Evolutionary conservation across 1,140 invertebrate genomes (phyloP).

Genomic region (Vollenhovia emeryi): DNA sequence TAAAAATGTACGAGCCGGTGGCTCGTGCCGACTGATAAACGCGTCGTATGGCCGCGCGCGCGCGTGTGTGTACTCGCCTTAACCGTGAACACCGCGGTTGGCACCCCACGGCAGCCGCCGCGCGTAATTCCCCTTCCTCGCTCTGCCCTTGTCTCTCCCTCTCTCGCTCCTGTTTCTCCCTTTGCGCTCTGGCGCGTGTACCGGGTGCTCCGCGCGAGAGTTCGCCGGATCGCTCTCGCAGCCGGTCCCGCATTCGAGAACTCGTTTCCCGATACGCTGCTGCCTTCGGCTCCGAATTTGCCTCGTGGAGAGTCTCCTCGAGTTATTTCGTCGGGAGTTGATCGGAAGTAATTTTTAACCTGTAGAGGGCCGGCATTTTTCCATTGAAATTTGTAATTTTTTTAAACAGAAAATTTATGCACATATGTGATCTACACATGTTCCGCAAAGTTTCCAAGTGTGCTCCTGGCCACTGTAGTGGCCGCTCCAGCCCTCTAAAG

Average conservation of each 20-base stretch:
- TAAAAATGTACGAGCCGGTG: slow-evolving; percentile 77
- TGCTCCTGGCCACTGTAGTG: no score
- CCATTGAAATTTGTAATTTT: no score
- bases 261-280: background rate
- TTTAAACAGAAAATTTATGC: no score
- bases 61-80: slow-evolving; percentile 64
- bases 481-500: no score
- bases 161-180: slow-evolving; percentile 55
- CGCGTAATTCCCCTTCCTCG: slow-evolving; percentile 67
- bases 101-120: slow-evolving; percentile 58
- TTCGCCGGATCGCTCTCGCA: background rate
- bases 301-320: background rate
- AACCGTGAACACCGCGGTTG: slow-evolving; percentile 63
- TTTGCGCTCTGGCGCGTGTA: slow-evolving; percentile 43
- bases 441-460: no score
- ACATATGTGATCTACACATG: no score
- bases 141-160: slow-evolving; percentile 36
- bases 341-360: background rate
- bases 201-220: slow-evolving; percentile 51
- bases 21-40: slow-evolving; percentile 81
- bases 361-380: no score
- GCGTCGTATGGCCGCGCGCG: no score
- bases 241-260: background rate
- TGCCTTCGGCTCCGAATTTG: background rate
- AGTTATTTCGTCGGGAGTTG: background rate